Percentiles rank a stretch among this genome's conserved stretches.
Evolutionary conservation across 2,113 vertebrate genomes (phyloP).

Genomic region (Myodes glareolus): DNA sequence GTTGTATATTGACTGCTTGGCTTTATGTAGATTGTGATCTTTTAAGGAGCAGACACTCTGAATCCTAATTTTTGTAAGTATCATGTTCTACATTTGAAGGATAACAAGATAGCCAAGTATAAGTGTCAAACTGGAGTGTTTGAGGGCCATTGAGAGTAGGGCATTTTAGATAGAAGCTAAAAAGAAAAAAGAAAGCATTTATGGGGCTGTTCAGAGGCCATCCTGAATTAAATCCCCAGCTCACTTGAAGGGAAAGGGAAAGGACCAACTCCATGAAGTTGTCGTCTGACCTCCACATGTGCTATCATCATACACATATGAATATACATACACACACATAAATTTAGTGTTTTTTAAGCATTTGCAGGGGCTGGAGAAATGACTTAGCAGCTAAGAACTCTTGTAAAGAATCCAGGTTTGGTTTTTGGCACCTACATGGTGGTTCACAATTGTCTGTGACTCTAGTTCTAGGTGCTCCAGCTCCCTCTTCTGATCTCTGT

Average conservation of each 20-base stretch:
- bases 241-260: not conserved
- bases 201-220: not conserved
- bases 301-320: not conserved
- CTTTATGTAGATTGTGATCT: constrained; percentile 7
- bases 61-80: constrained; percentile 16
- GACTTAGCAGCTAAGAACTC: not conserved
- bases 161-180: constrained; percentile 2
- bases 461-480: not conserved
- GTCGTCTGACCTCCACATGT: not conserved
- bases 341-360: not conserved
- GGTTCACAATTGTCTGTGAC: not conserved
- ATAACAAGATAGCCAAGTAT: constrained; percentile 34
- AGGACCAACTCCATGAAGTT: not conserved
- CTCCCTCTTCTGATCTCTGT: not conserved
- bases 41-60: not conserved
- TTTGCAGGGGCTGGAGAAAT: not conserved
- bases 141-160: not conserved
- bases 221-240: not conserved
- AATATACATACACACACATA: not conserved
- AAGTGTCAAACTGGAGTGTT: not conserved
- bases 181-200: not conserved
- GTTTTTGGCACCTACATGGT: not conserved
- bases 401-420: not conserved
- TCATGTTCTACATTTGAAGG: constrained; percentile 31
- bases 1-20: not conserved